These are phyloP conservation scores for Alcedo atthis DNA, from an alignment of 2,797 vertebrate genomes.

Conservation along the genomic window DNA sequence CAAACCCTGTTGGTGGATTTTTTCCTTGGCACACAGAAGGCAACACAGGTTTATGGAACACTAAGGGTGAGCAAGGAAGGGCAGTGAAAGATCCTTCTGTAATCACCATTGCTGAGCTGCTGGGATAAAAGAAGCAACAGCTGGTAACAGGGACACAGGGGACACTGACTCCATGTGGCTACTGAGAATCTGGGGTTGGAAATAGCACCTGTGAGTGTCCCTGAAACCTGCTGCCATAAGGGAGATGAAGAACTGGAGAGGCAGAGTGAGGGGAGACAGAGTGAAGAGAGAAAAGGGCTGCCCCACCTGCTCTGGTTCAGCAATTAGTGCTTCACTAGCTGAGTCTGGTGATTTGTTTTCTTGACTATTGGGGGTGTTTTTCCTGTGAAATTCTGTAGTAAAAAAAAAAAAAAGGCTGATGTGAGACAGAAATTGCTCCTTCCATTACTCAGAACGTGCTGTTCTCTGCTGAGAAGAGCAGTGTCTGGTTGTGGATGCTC, in stretches of 20 bases:
- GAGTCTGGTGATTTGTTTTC: not conserved
- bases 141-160: not conserved
- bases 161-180: not conserved
- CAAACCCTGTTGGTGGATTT: not conserved
- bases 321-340: not conserved
- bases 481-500: not conserved
- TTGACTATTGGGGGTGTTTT: not conserved
- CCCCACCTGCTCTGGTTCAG: not conserved
- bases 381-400: not conserved
- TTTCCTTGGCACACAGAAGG: not conserved
- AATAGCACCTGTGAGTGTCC: constrained; percentile 19
- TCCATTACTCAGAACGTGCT: not conserved
- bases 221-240: not conserved
- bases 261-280: not conserved
- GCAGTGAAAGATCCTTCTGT: not conserved
- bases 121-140: not conserved
- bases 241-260: not conserved
- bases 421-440: not conserved
- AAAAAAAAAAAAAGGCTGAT: not conserved
- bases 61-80: not conserved
- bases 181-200: not conserved
- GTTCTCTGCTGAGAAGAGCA: constrained; percentile 5
- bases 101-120: not conserved
- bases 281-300: not conserved
- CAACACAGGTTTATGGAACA: not conserved